Evolutionary conservation across 2,797 vertebrate species (phyloP).

Genomic region (Hephaestus fuliginosus): DNA sequence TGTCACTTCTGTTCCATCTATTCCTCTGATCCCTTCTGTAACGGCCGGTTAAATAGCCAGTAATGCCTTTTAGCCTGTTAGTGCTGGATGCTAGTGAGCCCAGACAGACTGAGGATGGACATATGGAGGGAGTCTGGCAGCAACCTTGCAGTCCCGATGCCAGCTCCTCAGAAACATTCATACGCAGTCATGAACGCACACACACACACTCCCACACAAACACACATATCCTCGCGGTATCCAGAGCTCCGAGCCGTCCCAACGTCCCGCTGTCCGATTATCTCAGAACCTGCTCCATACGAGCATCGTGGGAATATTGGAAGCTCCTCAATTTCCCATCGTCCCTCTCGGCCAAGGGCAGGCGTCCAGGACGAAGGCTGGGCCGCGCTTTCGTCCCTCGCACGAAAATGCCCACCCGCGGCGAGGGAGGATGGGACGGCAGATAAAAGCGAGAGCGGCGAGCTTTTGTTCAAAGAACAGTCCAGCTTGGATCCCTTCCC

Average conservation of each 20-base stretch:
- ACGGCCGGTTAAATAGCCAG: slow-evolving; percentile 64
- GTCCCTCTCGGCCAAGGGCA: slow-evolving; percentile 50
- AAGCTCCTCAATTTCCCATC: slow-evolving; percentile 61
- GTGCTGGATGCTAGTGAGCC: slow-evolving; percentile 65
- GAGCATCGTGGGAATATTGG: slow-evolving; percentile 71
- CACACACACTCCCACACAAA: slow-evolving; percentile 36
- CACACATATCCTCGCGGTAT: slow-evolving; percentile 39
- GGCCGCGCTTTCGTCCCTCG: slow-evolving; percentile 15
- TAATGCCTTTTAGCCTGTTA: slow-evolving; percentile 73
- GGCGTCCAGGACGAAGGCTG: slow-evolving; percentile 62
- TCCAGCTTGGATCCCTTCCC: slow-evolving; percentile 32
- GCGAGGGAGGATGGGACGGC: slow-evolving; percentile 51
- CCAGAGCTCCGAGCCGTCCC: slow-evolving; percentile 52
- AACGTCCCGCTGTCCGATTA: slow-evolving; percentile 69
- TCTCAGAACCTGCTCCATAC: slow-evolving; percentile 66
- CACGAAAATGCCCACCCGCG: slow-evolving; percentile 48
- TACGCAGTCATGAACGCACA: slow-evolving; percentile 26
- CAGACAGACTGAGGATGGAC: slow-evolving; percentile 72
- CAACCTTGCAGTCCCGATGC: slow-evolving; percentile 51
- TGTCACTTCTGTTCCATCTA: slow-evolving; percentile 40
- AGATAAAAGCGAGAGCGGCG: slow-evolving; percentile 47
- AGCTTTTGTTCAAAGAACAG: slow-evolving; percentile 57
- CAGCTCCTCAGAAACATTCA: slow-evolving; percentile 62
- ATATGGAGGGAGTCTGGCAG: slow-evolving; percentile 81
- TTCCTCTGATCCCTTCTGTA: slow-evolving; percentile 57